Evolutionary conservation across 2,888 invertebrate species (phyloP).

Genomic region (Clivina fossor): DNA sequence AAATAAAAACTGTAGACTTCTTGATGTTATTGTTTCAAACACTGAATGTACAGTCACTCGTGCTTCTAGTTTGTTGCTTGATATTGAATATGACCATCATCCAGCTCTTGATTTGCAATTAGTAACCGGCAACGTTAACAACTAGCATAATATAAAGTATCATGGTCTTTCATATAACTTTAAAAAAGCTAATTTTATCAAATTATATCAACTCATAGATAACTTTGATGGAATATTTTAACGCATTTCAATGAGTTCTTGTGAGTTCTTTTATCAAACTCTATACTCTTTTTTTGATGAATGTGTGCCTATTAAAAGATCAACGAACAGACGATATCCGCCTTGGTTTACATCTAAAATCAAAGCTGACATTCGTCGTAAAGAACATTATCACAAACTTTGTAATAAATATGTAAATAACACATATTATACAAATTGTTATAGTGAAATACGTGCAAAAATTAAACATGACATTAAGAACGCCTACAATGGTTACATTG

Average conservation of each 20-base stretch:
- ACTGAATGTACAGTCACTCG: neutral
- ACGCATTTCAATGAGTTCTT: neutral
- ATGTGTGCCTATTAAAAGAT: constrained; percentile 4
- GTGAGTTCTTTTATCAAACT: neutral
- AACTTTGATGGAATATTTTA: neutral
- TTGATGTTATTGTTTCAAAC: constrained; percentile 4
- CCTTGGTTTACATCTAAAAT: constrained; percentile 8
- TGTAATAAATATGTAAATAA: neutral
- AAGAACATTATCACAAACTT: constrained; percentile 7
- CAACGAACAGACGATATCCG: neutral
- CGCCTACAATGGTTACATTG: constrained; percentile 3
- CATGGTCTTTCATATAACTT: neutral
- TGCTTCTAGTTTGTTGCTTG: neutral
- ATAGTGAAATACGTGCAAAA: constrained; percentile 3
- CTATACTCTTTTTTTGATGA: neutral
- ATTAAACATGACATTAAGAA: neutral
- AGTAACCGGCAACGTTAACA: neutral
- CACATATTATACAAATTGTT: neutral
- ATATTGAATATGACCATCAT: neutral
- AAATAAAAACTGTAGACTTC: neutral
- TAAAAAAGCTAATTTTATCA: neutral
- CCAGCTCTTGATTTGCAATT: neutral
- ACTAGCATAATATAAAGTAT: neutral
- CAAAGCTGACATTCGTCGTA: neutral
- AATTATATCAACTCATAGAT: constrained; percentile 1